Evolutionary conservation across 2,113 vertebrate genomes (phyloP).

Genomic region (Apus apus): DNA sequence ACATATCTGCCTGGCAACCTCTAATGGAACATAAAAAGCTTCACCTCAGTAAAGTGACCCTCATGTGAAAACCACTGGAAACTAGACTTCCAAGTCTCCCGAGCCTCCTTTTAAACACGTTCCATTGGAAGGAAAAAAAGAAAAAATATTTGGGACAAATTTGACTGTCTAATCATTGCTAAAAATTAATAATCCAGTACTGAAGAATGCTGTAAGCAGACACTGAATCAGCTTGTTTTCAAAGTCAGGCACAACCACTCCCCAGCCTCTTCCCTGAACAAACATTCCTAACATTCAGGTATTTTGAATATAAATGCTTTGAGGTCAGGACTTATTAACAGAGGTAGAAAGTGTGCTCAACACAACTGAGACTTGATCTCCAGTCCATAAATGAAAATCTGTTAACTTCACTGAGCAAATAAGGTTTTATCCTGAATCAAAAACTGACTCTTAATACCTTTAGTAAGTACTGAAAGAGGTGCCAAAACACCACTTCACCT

Average conservation of each 20-base stretch:
- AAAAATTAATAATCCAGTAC: not conserved
- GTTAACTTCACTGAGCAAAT: not conserved
- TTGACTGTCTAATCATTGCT: not conserved
- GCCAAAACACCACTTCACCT: constrained; percentile 7
- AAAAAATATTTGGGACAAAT: not conserved
- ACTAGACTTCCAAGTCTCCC: not conserved
- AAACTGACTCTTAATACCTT: not conserved
- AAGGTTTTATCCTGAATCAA: not conserved
- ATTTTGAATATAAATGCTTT: not conserved
- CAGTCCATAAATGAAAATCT: not conserved
- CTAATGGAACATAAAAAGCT: not conserved
- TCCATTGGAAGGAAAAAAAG: not conserved
- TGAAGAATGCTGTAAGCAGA: constrained; percentile 17
- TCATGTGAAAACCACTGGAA: not conserved
- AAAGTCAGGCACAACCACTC: not conserved
- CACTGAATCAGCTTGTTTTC: not conserved
- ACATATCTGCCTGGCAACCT: not conserved
- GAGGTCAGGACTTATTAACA: not conserved
- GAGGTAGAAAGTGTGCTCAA: not conserved
- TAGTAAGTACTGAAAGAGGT: not conserved
- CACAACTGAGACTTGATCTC: not conserved
- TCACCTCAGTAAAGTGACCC: not conserved
- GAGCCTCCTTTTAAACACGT: not conserved
- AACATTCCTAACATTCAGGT: not conserved
- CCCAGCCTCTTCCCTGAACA: not conserved